Evolutionary conservation across 2,888 invertebrate genomes (phyloP).

Genomic region (Oligia latruncula): DNA sequence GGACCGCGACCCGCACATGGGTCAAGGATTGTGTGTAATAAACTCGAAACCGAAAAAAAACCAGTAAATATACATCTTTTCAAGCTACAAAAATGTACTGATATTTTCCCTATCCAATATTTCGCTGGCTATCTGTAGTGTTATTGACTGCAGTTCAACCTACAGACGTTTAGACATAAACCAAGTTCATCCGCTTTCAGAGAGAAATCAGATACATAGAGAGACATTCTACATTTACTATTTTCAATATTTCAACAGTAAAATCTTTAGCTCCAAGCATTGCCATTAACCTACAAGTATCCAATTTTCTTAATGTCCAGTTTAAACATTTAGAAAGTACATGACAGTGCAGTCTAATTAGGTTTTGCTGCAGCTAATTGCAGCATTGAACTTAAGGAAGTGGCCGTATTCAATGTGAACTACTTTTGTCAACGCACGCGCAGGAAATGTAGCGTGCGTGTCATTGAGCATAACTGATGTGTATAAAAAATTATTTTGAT

Average conservation of each 20-base stretch:
- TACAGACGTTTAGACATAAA: background rate
- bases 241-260: background rate
- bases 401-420: conserved; percentile 75
- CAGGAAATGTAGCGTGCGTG: conserved; percentile 57
- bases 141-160: background rate
- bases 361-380: conserved; percentile 36
- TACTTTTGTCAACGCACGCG: conserved; percentile 63
- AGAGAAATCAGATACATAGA: conserved; percentile 3
- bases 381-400: conserved; percentile 72
- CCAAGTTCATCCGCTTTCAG: conserved; percentile 3
- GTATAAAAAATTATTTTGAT: conserved; percentile 22
- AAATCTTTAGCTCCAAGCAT: background rate
- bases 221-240: background rate
- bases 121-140: background rate
- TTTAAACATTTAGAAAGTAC: conserved; percentile 57
- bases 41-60: background rate
- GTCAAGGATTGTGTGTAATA: background rate
- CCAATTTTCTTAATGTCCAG: background rate
- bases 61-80: background rate
- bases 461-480: conserved; percentile 34
- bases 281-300: background rate
- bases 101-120: background rate
- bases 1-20: background rate
- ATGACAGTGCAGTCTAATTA: conserved; percentile 28
- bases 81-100: background rate